Base-by-base conservation (phyloP, 2,797 vertebrate genomes). In the Labeo calbasu region DNA sequence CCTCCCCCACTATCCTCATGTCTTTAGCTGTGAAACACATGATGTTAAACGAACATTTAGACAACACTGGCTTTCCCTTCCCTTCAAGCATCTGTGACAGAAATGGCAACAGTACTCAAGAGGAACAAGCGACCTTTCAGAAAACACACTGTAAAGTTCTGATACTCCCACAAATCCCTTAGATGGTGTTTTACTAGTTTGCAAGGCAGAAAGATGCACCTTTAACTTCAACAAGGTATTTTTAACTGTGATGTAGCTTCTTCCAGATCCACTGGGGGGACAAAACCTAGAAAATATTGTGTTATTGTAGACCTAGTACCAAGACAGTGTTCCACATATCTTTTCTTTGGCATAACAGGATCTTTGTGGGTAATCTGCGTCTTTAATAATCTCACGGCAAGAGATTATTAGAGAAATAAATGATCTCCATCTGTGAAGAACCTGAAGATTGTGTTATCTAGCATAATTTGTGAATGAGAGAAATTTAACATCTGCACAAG, bases 51-150 rank as follows among this genome's bases (percentile, higher is more conserved):
- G 23, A 63, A 51, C 28, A 11, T 82, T 76, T 32, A 40, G 4
- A 61, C 12, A 25, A 51, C 59, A 53, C 15, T 68, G 32, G n/a
- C 72, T 15, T 55, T 25, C 17, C n/a, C 17, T 23, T 36, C 14
- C 55, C 19, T 77, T 63, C 48, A 46, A 63, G 23, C 65, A 82
- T 25, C 21, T 46, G 32, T 59, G 11, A 59, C 12, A 51, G 25
- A 86, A 78, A 86, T 86, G 76, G 46, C 79, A 82, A 15, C 73
- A 63, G 73, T 36, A 61, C 81, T 82, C 79, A 50, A 61, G 63
- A 77, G 73, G 55, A 70, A 50, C 36, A 48, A 81, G 32, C 65
- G 75, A 82, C 84, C 80, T 82, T 86, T 78, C 17, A 21, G 32
- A 63, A 71, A 86, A 81, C 63, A 12, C 21, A 77, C 12, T 59